Conservation (phyloP, 2,797 vertebrate species). For the Lophotriccus pileatus region DNA sequence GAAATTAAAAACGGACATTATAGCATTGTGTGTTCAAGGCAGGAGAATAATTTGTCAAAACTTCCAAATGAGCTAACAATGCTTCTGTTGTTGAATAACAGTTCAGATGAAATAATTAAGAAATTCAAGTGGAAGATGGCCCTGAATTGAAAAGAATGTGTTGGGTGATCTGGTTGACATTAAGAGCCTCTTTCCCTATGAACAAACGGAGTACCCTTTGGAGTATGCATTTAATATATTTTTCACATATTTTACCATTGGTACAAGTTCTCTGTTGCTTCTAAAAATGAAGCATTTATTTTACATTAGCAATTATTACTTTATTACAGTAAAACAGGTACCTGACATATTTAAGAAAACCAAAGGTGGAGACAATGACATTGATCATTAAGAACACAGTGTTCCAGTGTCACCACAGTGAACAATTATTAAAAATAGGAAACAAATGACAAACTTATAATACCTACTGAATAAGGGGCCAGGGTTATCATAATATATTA, state of each 20-base stretch:
- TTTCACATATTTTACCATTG: background rate
- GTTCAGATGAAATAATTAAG: background rate
- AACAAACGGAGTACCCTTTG: background rate
- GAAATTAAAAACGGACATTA: background rate
- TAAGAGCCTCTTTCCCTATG: background rate
- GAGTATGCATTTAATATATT: background rate
- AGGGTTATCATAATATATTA: too few species aligned
- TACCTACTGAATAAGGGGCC: too few species aligned
- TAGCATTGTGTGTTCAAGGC: background rate
- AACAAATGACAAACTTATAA: background rate
- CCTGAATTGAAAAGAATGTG: background rate
- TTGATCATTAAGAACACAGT: background rate
- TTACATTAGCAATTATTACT: background rate
- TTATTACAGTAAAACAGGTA: background rate
- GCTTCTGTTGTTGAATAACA: background rate
- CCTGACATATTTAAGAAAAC: background rate
- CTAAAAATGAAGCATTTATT: background rate
- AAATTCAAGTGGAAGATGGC: background rate
- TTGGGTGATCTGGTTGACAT: background rate
- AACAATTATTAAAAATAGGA: background rate
- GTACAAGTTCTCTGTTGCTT: background rate
- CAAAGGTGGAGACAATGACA: background rate
- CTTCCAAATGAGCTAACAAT: background rate
- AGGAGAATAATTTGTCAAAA: background rate
- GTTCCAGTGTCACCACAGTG: background rate